phyloP scores from a whole-genome alignment of 1,140 invertebrate genomes.

The Drosophila teissieri region DNA sequence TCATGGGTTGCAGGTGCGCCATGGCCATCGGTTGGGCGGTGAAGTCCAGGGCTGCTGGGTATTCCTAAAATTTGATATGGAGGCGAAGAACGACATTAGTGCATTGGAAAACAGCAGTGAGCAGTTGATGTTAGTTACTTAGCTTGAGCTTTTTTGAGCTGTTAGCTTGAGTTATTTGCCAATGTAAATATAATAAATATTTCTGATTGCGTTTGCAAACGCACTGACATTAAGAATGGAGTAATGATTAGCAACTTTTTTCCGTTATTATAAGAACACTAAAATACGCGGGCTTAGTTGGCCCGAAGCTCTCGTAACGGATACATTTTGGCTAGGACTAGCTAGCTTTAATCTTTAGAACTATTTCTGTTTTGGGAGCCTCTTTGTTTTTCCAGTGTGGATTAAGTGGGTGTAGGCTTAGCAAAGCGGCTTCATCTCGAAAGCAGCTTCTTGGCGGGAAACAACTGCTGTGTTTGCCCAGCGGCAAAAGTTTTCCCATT shows the following conservation, averaged over 20 bases:
- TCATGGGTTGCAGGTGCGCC: slow-evolving; percentile 77
- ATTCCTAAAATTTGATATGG: slow-evolving; percentile 66
- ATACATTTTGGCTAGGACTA: no score
- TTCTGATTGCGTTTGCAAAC: no score
- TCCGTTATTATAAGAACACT: no score
- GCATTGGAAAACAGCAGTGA: background rate
- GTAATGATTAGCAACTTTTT: no score
- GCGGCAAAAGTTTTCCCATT: slow-evolving; percentile 73
- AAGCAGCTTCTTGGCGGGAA: slow-evolving; percentile 7
- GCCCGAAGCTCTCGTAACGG: no score
- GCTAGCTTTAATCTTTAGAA: background rate
- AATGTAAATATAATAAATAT: no score
- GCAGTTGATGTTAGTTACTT: no score
- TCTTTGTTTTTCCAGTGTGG: slow-evolving; percentile 4
- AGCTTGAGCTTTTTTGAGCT: no score
- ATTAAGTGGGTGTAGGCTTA: slow-evolving; percentile 31
- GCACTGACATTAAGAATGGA: no score
- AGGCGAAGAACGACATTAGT: background rate
- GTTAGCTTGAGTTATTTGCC: no score
- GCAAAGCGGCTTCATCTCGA: slow-evolving; percentile 18
- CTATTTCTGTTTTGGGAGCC: background rate
- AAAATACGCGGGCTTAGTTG: no score
- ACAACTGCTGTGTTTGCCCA: slow-evolving; percentile 28
- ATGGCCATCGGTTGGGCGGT: slow-evolving; percentile 71
- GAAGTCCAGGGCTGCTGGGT: slow-evolving; percentile 78